Evolutionary conservation across 2,888 invertebrate genomes (phyloP).

Genomic region (Megastigmus dorsalis): DNA sequence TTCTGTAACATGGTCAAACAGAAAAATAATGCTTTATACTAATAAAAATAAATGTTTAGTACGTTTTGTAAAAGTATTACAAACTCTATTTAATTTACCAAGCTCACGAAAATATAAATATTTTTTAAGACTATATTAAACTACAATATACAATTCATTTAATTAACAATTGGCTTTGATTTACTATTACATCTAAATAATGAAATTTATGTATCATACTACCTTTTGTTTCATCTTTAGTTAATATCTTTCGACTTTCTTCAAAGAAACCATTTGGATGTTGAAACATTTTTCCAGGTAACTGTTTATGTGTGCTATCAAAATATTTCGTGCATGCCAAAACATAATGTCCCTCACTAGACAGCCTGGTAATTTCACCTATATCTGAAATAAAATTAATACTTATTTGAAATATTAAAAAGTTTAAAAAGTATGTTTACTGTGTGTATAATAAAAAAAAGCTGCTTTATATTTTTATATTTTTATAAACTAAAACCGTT

Average conservation of each 20-base stretch:
- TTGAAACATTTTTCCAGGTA: conserved; percentile 82
- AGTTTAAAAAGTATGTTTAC: conserved; percentile 9
- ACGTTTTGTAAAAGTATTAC: too few relatives aligned
- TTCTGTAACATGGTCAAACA: conserved; percentile 8
- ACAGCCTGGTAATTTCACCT: conserved; percentile 83
- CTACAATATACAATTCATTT: too few relatives aligned
- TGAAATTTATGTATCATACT: conserved; percentile 1
- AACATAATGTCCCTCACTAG: conserved; percentile 87
- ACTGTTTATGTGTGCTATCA: conserved; percentile 81
- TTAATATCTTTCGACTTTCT: conserved; percentile 71
- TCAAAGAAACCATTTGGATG: conserved; percentile 96
- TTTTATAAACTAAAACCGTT: conserved; percentile 36
- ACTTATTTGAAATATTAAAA: conserved; percentile 24
- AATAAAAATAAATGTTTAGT: neutral
- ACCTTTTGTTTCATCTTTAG: conserved; percentile 57
- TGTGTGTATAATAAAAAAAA: too few relatives aligned
- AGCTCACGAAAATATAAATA: neutral
- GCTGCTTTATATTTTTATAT: conserved; percentile 12
- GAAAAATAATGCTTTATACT: neutral
- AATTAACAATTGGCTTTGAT: too few relatives aligned
- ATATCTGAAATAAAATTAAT: conserved; percentile 76
- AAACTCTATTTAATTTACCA: too few relatives aligned
- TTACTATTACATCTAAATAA: neutral
- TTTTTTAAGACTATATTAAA: neutral
- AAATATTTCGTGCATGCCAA: conserved; percentile 93